These are phyloP conservation scores for Malaclemys terrapin DNA, from an alignment of 2,113 vertebrate species.

Conservation along the genomic window DNA sequence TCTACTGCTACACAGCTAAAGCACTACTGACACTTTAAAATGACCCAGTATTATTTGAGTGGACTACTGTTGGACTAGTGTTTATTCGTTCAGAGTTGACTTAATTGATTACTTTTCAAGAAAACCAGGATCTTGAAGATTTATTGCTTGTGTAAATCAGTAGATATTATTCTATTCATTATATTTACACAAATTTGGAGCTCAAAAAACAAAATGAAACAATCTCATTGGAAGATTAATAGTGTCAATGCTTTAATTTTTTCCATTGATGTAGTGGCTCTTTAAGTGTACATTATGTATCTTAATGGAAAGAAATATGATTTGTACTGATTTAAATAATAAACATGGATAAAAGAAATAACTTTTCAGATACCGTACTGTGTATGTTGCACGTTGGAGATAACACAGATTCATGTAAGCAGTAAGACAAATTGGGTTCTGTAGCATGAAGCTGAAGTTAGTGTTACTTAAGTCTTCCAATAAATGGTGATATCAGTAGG, in stretches of 20 bases:
- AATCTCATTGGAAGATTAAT: conserved; percentile 17
- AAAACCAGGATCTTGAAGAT: conserved; percentile 9
- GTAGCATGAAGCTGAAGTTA: neutral
- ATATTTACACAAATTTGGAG: neutral
- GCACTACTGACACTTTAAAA: neutral
- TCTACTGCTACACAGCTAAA: neutral
- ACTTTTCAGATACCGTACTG: neutral
- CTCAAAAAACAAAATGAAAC: neutral
- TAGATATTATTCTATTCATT: neutral
- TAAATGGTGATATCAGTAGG: neutral
- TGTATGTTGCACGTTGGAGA: neutral
- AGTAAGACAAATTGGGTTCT: neutral
- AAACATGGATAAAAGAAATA: too few relatives aligned
- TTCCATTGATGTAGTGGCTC: conserved; percentile 11
- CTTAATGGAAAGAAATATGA: too few relatives aligned
- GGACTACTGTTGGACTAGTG: neutral
- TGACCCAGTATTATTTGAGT: neutral
- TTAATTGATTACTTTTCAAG: conserved; percentile 41
- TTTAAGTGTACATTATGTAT: neutral
- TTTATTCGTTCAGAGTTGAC: conserved; percentile 13
- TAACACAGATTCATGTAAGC: neutral
- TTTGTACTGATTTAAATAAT: too few relatives aligned
- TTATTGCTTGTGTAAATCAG: conserved; percentile 36
- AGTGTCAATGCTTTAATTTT: neutral
- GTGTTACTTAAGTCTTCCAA: neutral